phyloP scores from a whole-genome alignment of 2,113 vertebrate genomes.

The Gobius niger region DNA sequence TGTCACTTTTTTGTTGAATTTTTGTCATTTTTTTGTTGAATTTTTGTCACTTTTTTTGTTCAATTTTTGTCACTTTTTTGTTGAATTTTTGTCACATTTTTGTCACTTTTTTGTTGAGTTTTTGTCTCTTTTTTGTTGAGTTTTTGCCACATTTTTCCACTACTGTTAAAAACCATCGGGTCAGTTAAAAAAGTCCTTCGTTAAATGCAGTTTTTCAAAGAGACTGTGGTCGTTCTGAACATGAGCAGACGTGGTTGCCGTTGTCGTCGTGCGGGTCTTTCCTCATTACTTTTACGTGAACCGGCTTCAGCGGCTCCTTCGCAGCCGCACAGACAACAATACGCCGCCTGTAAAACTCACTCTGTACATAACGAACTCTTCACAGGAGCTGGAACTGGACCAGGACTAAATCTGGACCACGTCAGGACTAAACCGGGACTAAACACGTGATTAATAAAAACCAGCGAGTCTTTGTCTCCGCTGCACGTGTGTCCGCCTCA shows the following conservation, averaged over 20 bases:
- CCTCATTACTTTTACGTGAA: slow-evolving; percentile 3
- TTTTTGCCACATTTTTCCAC: no score
- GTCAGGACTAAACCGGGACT: background rate
- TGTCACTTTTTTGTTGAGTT: no score
- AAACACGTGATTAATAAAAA: no score
- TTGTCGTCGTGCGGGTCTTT: slow-evolving; percentile 5
- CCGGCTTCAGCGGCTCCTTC: slow-evolving; percentile 31
- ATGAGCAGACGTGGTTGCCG: slow-evolving; percentile 2
- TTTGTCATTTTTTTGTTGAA: no score
- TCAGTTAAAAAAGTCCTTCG: no score
- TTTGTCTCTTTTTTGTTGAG: no score
- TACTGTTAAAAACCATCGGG: no score
- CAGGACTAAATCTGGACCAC: slow-evolving; percentile 13
- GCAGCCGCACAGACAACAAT: slow-evolving; percentile 38
- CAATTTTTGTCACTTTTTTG: no score
- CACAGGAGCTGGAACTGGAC: slow-evolving; percentile 19
- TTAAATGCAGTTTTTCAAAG: background rate
- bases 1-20: no score
- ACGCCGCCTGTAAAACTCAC: slow-evolving; percentile 17
- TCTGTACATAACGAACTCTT: background rate
- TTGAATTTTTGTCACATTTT: no score
- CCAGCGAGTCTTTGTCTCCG: no score
- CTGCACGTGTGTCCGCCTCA: slow-evolving; percentile 41
- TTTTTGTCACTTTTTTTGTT: no score
- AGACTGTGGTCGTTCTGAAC: background rate